Base-by-base conservation (phyloP, 2,797 vertebrate genomes). In the Platyrinchus mystaceus region DNA sequence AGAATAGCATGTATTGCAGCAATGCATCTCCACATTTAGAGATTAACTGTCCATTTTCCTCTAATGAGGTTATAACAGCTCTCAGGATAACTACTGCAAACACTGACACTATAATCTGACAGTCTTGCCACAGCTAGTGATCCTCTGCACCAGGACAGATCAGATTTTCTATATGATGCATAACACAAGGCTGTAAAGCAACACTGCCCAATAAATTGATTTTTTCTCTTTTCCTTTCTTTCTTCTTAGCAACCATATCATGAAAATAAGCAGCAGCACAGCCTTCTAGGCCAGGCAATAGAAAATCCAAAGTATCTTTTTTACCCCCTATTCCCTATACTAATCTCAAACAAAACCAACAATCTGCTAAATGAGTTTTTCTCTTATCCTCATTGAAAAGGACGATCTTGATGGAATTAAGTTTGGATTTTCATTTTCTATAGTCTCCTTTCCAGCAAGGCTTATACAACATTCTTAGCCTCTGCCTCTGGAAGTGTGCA, bases 361-460 rank as follows among this genome's bases (percentile, higher is more conserved):
- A 36, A 7, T 7, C 20, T 37, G 8, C 11, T 74, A 80, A 56
- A 59, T 18, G 2, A 74, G 44, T 6, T 73, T 53, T 59, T 37
- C 9, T 71, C 4, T 77, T n/a, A n/a, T 58, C 19, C 67, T 59
- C 23, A 56, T 6, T 36, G n/a, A 87, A 70, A 15, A 52, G 5
- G 4, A 52, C 0, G 0, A 15, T 30, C 19, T 63, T 71, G 6
- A 68, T 0, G 1, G 36, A 92, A 79, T 3, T 18, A 44, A 19
- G 9, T 24, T 56, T 27, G 6, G 5, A 12, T 53, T 37, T 55
- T 60, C 21, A 50, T 78, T 56, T 32, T 3, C 50, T 56, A 12
- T 2, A 5, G 8, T 37, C 10, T 53, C 10, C 22, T 81, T 26
- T 55, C 58, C 63, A 73, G 30, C 12, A 84, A 89, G 21, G 36